These are phyloP conservation scores for Hapalemur alaotrensis DNA, from an alignment of 2,797 vertebrate species.

Conservation along the genomic window DNA sequence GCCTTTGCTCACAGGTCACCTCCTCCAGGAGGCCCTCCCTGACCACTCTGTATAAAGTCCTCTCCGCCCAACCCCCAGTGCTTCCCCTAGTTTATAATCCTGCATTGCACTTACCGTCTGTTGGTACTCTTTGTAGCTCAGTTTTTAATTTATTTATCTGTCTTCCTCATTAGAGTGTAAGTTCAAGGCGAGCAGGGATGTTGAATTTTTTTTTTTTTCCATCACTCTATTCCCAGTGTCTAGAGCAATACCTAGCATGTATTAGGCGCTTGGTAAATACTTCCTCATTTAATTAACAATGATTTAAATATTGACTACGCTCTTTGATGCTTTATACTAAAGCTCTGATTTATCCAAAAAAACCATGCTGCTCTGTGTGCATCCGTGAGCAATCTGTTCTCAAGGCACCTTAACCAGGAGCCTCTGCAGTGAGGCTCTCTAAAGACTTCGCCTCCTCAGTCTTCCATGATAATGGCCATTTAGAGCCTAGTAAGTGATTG, in stretches of 20 bases:
- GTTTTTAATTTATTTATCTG: background rate
- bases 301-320: background rate
- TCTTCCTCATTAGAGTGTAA: background rate
- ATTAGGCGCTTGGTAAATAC: background rate
- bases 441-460: background rate
- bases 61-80: background rate
- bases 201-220: background rate
- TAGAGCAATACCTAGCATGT: background rate
- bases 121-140: background rate
- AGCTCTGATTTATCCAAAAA: background rate
- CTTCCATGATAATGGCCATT: background rate
- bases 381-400: background rate
- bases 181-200: background rate
- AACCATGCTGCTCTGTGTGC: background rate
- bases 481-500: background rate
- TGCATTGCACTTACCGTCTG: background rate
- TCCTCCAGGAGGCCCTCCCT: too few relatives aligned
- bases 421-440: background rate
- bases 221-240: background rate
- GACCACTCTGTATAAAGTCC: accelerated
- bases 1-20: background rate
- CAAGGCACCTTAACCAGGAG: background rate
- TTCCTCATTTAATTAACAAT: background rate
- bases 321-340: background rate
- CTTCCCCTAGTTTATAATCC: background rate